Base-by-base conservation (phyloP, 2,797 vertebrate species). In the Nothura maculosa region DNA sequence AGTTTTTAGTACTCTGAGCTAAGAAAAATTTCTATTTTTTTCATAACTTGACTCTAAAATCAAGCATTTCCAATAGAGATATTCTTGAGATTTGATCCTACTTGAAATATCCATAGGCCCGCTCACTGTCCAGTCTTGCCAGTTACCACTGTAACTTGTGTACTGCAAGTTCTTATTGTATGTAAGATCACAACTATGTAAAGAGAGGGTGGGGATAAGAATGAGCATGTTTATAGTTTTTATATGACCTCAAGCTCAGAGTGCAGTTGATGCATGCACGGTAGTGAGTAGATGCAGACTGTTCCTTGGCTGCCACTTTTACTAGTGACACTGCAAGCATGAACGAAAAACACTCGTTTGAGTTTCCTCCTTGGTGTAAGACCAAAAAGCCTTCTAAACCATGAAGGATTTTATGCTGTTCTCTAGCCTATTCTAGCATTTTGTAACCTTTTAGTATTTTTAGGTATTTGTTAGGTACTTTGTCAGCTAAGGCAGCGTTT, bases 341-440 rank as follows among this genome's bases (percentile, higher is more conserved):
- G 89, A 64, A 12, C 0, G 0, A 21, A 50, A 52, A 32, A 30
- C 54, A 22, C 6, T 87, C 10, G 43, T 19, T n/a, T 80, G 18
- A 2, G 76, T 77, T 80, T 25, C 38, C 38, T 77, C 9, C 12
- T 45, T 54, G 32, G 21, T 50, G 28, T 15, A 52, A 81, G 21
- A 12, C 20, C 54, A 24, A 43, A 62, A 69, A 34, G 8, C 19
- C 47, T 69, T 24, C 6, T 55, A 7, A 66, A 32, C 50, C 3
- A 0, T n/a, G 17, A n/a, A 1, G 1, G 48, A 3, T 30, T 73
- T 36, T 62, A 14, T 66, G 28, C 50, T 3, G 1, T 54, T 90
- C 14, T 8, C 1, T 14, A 45, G 21, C 17, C 28, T 54, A 13
- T 60, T 81, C 6, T 6, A 76, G 40, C 5, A 8, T 62, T 82